Evolutionary conservation across 2,797 vertebrate genomes (phyloP).

Genomic region (Cossypha dichroa): DNA sequence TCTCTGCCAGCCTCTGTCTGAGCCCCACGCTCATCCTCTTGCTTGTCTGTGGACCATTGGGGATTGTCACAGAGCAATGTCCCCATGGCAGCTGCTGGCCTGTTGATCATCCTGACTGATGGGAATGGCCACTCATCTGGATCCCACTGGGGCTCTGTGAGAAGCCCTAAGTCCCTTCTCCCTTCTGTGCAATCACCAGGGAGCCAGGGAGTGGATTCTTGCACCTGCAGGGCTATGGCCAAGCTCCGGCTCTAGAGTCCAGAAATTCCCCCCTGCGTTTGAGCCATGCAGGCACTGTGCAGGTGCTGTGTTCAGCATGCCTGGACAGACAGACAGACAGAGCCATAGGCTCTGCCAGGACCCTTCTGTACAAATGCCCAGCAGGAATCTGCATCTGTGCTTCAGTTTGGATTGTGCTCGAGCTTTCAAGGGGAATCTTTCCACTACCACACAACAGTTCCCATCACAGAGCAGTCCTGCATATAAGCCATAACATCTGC

Average conservation of each 20-base stretch:
- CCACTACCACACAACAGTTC: not conserved
- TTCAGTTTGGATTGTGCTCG: not conserved
- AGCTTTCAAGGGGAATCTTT: not conserved
- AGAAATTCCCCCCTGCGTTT: not conserved
- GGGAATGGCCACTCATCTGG: not conserved
- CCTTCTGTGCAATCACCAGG: not conserved
- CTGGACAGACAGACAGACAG: not conserved
- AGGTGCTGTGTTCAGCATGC: not conserved
- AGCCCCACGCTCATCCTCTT: not conserved
- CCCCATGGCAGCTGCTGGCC: not conserved
- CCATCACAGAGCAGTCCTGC: not conserved
- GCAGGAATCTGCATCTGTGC: not conserved
- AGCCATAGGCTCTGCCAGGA: not conserved
- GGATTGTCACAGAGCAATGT: not conserved
- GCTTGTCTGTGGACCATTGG: not conserved
- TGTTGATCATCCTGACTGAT: not conserved
- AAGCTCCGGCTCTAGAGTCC: not conserved
- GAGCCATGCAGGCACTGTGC: accelerated
- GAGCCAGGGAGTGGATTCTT: not conserved
- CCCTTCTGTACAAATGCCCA: not conserved
- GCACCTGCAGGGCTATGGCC: not conserved
- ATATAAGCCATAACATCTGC: not conserved
- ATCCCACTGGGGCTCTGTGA: not conserved
- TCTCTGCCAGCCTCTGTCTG: not conserved
- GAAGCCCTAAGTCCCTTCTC: not conserved